These are phyloP conservation scores for Ctenopoma kingsleyae DNA, from an alignment of 2,797 vertebrate species.

Conservation along the genomic window DNA sequence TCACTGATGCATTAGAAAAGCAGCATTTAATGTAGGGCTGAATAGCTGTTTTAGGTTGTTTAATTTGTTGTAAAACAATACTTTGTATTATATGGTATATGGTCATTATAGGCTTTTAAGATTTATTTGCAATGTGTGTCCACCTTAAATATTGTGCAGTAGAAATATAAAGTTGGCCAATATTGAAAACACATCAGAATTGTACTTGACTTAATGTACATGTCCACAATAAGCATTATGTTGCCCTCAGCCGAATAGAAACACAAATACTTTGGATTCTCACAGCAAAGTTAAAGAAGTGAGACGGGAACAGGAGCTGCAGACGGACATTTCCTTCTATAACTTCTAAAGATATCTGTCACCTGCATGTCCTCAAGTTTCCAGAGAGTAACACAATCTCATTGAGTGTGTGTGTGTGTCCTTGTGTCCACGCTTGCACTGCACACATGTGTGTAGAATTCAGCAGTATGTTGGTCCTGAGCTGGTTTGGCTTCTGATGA, in stretches of 20 bases:
- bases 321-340: conserved; percentile 40
- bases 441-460: conserved; percentile 1
- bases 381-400: conserved; percentile 65
- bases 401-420: conserved; percentile 9
- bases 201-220: too few relatives aligned
- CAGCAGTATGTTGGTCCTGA: conserved; percentile 29
- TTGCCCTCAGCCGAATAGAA: background rate
- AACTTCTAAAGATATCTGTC: conserved; percentile 45
- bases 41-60: too few relatives aligned
- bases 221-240: background rate
- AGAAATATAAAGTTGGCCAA: background rate
- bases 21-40: too few relatives aligned
- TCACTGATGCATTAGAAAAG: too few relatives aligned
- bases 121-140: background rate
- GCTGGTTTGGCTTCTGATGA: conserved; percentile 84
- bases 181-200: too few relatives aligned
- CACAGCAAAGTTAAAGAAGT: background rate
- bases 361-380: conserved; percentile 66
- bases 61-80: too few relatives aligned
- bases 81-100: too few relatives aligned
- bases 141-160: background rate
- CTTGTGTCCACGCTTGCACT: background rate
- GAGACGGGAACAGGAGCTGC: conserved; percentile 18
- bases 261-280: conserved; percentile 1
- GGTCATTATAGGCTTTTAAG: background rate